Percentiles rank a stretch among this genome's conserved stretches.
Evolutionary conservation across 2,113 vertebrate species (phyloP).

Genomic region (Alligator sinensis): DNA sequence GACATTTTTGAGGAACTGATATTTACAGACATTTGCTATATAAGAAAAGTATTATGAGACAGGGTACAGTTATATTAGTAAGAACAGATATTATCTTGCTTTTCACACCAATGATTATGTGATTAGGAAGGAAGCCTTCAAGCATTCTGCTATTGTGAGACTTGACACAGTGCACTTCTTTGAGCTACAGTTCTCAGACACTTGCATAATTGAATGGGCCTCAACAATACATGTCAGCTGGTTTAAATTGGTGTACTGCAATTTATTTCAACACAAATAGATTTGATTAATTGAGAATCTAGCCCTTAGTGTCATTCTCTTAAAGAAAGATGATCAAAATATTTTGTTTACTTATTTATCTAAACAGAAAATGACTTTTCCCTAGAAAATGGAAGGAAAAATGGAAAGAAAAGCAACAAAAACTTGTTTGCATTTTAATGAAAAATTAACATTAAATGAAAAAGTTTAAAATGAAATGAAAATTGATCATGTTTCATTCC

Average conservation of each 20-base stretch:
- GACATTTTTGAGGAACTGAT: background rate
- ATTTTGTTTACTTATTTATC: background rate
- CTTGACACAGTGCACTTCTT: background rate
- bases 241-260: background rate
- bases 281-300: background rate
- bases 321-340: background rate
- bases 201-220: background rate
- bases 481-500: background rate
- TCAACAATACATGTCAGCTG: background rate
- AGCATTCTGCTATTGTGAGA: background rate
- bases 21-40: background rate
- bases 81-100: background rate
- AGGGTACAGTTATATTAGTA: background rate
- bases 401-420: background rate
- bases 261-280: background rate
- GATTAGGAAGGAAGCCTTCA: background rate
- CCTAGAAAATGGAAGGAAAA: fast-evolving
- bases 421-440: background rate
- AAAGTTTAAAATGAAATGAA: background rate
- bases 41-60: background rate
- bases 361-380: background rate
- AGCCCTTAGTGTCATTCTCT: background rate
- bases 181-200: background rate
- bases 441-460: no score
- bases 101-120: background rate